phyloP scores from a whole-genome alignment of 1,140 invertebrate genomes.

The Metaphire vulgaris region DNA sequence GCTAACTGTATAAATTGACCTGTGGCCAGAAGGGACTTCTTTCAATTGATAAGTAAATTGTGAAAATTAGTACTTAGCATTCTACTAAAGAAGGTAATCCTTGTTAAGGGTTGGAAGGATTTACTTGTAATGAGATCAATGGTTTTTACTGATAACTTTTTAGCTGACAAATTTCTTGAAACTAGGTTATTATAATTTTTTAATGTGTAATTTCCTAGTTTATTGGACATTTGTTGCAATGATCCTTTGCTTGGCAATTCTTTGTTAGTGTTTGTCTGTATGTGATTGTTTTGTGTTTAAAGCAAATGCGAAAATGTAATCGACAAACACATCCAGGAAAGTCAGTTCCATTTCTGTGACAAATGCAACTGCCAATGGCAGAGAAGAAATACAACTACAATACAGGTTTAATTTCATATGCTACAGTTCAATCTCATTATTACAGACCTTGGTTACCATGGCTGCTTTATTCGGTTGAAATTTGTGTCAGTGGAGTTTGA shows the following conservation, averaged over 20 bases:
- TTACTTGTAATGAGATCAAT: too few species aligned
- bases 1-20: too few species aligned
- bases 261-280: neutral
- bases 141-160: neutral
- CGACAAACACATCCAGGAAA: slow-evolving; percentile 51
- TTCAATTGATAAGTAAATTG: too few species aligned
- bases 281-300: slow-evolving; percentile 41
- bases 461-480: too few species aligned
- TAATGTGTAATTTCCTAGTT: neutral
- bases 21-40: too few species aligned
- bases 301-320: slow-evolving; percentile 88
- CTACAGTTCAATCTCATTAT: too few species aligned
- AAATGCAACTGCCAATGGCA: slow-evolving; percentile 93
- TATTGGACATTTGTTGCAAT: neutral
- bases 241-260: too few species aligned
- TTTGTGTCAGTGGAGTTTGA: too few species aligned
- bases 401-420: slow-evolving; percentile 64
- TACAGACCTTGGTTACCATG: too few species aligned
- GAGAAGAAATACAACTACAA: slow-evolving; percentile 90
- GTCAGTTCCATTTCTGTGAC: slow-evolving; percentile 77
- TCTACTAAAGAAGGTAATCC: too few species aligned
- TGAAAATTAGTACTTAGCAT: too few species aligned
- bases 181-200: neutral
- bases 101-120: too few species aligned
- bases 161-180: neutral